Base-by-base conservation (phyloP, 2,113 vertebrate species). In the Saguinus imperator region DNA sequence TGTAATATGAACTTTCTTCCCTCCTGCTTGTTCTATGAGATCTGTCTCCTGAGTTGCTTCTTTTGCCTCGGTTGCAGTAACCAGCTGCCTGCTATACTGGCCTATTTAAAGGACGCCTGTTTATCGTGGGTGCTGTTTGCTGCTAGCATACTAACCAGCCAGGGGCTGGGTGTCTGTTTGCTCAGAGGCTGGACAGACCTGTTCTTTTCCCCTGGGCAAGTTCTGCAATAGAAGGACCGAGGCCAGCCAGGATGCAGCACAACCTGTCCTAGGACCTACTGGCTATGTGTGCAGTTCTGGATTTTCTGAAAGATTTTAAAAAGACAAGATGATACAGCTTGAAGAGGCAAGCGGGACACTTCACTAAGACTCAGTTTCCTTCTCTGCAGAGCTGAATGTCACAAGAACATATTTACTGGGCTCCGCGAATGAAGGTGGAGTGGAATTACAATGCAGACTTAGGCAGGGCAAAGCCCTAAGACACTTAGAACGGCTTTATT, bases 291-390 rank as follows among this genome's bases (percentile, higher is more conserved):
- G 5, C 23, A 58, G 2, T 80, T 32, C 92, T 84, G 70, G 3
- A 70, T 97, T 98, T 97, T 61, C 50, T 35, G 85, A 96, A 96
- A 77, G 87, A 43, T 50, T 68, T 82, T 50, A 48, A 88, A 55
- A 23, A 50, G 32, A 88, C 76, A 70, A 92, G 57, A 61, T 58
- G 55, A 66, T 76, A 92, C 50, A 77, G 37, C 40, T 80, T 40
- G 66, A 58, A 70, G 50, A 76, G 66, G 52, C 13, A 12, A 11
- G 35, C n/a, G 13, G 57, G 86, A 20, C 73, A 86, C 76, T 43
- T 43, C 48, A 32, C 1, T 4, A 55, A 98, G 61, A 92, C 79
- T 97, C 80, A 16, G 48, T 96, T 97, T 97, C 93, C 94, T 96
- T 97, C 89, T 79, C 79, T 89, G 97, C 87, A 89, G 57, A 20